Evolutionary conservation across 2,113 vertebrate species (phyloP), one percentile per base, ranked within the genome.

Genomic region (Brachyhypopomus occidentalis): DNA sequence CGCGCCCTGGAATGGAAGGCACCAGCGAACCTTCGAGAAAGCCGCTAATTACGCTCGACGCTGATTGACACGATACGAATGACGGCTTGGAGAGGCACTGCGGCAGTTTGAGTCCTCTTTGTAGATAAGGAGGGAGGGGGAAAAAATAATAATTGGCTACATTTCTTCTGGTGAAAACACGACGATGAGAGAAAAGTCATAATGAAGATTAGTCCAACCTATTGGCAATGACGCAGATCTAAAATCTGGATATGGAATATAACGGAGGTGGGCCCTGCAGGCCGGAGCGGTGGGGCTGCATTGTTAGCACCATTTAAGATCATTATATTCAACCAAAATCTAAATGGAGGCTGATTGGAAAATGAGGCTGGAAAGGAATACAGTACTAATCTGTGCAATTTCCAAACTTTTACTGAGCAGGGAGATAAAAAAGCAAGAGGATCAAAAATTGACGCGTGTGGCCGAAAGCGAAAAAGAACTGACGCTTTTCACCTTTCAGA

Each of bases 171-270:
- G 45, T 34, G 59, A 22, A 77, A 52, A 36, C 20, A 52, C 52
- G 30, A 20, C 36, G 64, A 78, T 56, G n/a, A 70, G 67, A 78
- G 60, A 48, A 25, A 25, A 82, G 71, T 30, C 62, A 25, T 73
- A 34, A 59, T 58, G 55, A 74, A 74, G 71, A 84, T 75, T 62
- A 78, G 45, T 63, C 70, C 70, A 70, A 81, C 62, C 62, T 70
- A 75, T 58, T 72, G 34, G 22, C 71, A 38, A 78, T 75, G 71
- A 69, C n/a, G 62, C 62, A 67, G 36, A 73, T 73, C 34, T 19
- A 41, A 79, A 79, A 70, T 56, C 36, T 25, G 56, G 64, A 79
- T 5, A 11, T 64, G 3, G n/a, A 81, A 19, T 12, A 12, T 30
- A 55, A 72, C 23, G 30, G 38, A 78, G 60, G 45, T 38, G 25